phyloP scores from a whole-genome alignment of 2,797 vertebrate species.

The Morelia viridis region DNA sequence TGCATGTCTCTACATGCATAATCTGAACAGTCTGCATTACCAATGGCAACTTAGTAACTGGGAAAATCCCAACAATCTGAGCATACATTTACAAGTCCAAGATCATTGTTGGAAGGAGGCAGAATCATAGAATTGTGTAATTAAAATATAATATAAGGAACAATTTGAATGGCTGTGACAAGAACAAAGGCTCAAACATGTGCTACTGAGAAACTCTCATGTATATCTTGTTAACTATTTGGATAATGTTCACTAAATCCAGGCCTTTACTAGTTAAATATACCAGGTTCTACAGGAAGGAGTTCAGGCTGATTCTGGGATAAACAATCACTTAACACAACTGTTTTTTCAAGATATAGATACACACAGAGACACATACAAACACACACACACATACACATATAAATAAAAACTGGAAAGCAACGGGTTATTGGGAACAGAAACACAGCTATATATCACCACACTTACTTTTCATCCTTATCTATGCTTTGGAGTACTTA shows the following conservation, averaged over 20 bases:
- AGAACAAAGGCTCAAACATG: background rate
- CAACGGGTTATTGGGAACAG: background rate
- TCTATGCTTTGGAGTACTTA: background rate
- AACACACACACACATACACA: background rate
- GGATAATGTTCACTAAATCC: background rate
- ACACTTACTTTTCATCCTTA: background rate
- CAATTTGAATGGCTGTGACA: constrained; percentile 18
- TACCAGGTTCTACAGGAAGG: background rate
- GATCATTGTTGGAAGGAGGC: constrained; percentile 29
- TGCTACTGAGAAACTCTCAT: background rate
- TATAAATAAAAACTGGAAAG: background rate
- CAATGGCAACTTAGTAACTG: constrained; percentile 38
- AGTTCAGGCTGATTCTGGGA: background rate
- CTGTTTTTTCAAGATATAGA: background rate
- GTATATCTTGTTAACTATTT: background rate
- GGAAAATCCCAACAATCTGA: constrained; percentile 34
- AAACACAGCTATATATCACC: background rate
- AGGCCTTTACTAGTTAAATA: background rate
- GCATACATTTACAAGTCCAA: constrained; percentile 24
- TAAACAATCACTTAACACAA: background rate
- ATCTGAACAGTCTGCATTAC: constrained; percentile 15
- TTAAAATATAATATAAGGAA: constrained; percentile 22
- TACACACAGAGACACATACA: background rate
- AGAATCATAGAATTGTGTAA: constrained; percentile 15
- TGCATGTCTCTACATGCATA: constrained; percentile 45